A percentile compares a stretch with the other conserved stretches of the same genome.
phyloP scores from a whole-genome alignment of 2,888 invertebrate genomes.

The Nysson spinosus region DNA sequence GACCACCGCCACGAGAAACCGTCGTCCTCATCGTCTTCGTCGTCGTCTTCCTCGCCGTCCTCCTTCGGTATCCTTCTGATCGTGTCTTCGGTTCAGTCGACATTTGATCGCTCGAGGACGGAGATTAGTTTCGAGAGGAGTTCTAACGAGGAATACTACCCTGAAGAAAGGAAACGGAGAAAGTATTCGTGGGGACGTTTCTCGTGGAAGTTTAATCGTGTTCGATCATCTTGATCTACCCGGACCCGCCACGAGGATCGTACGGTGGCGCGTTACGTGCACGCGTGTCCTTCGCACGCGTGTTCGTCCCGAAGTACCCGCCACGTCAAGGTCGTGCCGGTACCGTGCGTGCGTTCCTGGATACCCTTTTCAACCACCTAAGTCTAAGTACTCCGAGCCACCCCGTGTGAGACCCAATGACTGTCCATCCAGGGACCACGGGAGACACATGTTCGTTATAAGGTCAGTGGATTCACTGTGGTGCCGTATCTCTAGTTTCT shows the following conservation, averaged over 20 bases:
- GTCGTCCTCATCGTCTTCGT: constrained; percentile 55
- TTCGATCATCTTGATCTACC: constrained; percentile 29
- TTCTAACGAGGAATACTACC: not conserved
- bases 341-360: constrained; percentile 57
- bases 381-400: constrained; percentile 55
- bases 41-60: constrained; percentile 31
- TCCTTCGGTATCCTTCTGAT: constrained; percentile 21
- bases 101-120: constrained; percentile 17
- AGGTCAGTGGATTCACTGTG: constrained; percentile 66
- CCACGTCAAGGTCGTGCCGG: constrained; percentile 44
- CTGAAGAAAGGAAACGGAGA: not conserved
- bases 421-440: constrained; percentile 76
- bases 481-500: constrained; percentile 24
- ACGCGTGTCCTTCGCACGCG: constrained; percentile 50
- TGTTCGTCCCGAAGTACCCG: constrained; percentile 44
- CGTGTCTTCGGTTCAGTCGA: constrained; percentile 21
- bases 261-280: constrained; percentile 52
- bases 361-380: constrained; percentile 43
- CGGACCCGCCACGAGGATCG: constrained; percentile 55
- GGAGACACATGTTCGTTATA: constrained; percentile 77
- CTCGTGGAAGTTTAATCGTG: constrained; percentile 2
- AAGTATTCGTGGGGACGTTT: constrained; percentile 1
- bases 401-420: constrained; percentile 74
- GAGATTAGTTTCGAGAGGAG: not conserved
- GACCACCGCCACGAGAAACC: constrained; percentile 73